Base-by-base conservation (phyloP, 2,113 vertebrate species). In the Melanerpes formicivorus region DNA sequence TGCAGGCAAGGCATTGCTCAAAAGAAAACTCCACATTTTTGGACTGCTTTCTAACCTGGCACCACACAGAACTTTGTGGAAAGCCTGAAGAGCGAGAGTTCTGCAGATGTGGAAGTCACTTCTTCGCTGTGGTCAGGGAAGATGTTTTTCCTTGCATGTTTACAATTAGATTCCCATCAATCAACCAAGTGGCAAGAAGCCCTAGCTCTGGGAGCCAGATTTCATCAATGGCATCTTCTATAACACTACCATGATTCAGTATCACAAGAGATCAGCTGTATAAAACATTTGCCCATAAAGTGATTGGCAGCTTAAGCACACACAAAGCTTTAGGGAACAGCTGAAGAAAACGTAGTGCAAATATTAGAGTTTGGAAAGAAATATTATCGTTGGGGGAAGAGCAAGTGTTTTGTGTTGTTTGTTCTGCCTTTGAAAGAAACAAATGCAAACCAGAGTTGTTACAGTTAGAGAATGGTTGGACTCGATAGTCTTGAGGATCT, bases 211-310 rank as follows among this genome's bases (percentile, higher is more conserved):
- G 60, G 73, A 90, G 40, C 4, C 52, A 71, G 22, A 70, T 73
- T 90, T 93, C 65, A 50, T 60, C 67, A 80, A 4, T 37, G 27
- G 54, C 34, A 83, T 66, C 34, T 85, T 79, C 15, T 82, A 7
- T 63, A 72, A 76, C 60, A 25, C 19, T 27, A 54, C 58, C 40
- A 19, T 86, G 96, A 95, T 87, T 97, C 95, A 88, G 10, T 84
- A 58, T 80, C 89, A 56, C n/a, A 56, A 80, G 59, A 80, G 17
- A 84, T 55, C 29, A 81, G 72, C 78, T 64, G 55, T 19, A 87
- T 32, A 91, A 94, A 93, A 64, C 50, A n/a, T 75, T 92, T 88
- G 67, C 29, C 75, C 44, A 48, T 56, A 66, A 95, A 95, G 54
- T 62, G 52, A 90, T 2, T 84, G 85, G 42, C 46, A 85, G 50